phyloP scores from a whole-genome alignment of 2,888 invertebrate species.

The Automeris io region DNA sequence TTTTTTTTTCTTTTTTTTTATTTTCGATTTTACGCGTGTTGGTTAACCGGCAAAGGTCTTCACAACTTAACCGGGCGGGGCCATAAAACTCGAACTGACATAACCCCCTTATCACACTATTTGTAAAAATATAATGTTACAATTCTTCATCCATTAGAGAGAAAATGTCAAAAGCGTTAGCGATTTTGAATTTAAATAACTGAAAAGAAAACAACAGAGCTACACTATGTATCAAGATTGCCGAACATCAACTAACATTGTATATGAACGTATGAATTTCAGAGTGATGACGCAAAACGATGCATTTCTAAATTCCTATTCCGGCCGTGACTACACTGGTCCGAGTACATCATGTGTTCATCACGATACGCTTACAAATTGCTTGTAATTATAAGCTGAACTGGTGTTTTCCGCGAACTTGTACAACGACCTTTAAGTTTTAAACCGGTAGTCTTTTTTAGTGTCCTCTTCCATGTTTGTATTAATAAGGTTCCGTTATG shows the following conservation, averaged over 20 bases:
- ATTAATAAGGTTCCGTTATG: not conserved
- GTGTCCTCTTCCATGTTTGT: not conserved
- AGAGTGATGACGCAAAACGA: slow-evolving; percentile 7
- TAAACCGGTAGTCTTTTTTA: slow-evolving; percentile 1
- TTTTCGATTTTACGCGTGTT: too few relatives aligned
- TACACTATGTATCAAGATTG: too few relatives aligned
- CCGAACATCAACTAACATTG: not conserved
- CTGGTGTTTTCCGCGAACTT: slow-evolving; percentile 41
- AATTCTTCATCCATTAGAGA: too few relatives aligned
- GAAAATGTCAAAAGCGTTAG: too few relatives aligned
- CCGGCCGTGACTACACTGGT: slow-evolving; percentile 17
- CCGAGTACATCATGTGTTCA: slow-evolving; percentile 26
- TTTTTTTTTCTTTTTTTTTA: too few relatives aligned
- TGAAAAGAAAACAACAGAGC: too few relatives aligned
- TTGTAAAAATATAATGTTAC: too few relatives aligned
- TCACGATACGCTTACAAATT: slow-evolving; percentile 36
- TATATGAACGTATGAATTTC: slow-evolving; percentile 8
- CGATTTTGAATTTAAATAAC: too few relatives aligned
- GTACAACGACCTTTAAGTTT: slow-evolving; percentile 14
- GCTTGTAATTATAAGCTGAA: slow-evolving; percentile 43
- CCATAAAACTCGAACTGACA: too few relatives aligned
- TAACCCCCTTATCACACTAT: too few relatives aligned
- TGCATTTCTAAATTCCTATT: slow-evolving; percentile 21
- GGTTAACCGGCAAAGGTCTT: too few relatives aligned
- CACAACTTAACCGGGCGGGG: too few relatives aligned